Evolutionary conservation across 2,797 vertebrate genomes (phyloP).

Genomic region (Rousettus madagascariensis): DNA sequence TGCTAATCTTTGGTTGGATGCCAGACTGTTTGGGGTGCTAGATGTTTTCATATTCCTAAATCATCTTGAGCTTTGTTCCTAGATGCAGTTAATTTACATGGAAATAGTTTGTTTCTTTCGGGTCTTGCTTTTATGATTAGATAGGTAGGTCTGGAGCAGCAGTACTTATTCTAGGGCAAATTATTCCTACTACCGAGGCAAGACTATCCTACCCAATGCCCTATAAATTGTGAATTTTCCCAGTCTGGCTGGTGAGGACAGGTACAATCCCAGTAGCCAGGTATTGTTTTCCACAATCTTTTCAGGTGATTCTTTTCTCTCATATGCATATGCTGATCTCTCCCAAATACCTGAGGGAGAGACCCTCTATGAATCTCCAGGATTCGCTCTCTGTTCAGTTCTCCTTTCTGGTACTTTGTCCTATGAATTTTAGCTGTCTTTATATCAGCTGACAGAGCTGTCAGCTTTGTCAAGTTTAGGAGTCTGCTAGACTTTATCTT

Average conservation of each 20-base stretch:
- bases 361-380: not conserved
- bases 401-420: not conserved
- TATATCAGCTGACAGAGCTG: not conserved
- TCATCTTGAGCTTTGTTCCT: not conserved
- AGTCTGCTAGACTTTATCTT: not conserved
- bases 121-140: constrained; percentile 5
- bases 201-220: not conserved
- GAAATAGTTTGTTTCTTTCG: not conserved
- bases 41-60: not conserved
- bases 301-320: not conserved
- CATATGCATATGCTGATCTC: not conserved
- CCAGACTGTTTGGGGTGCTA: not conserved
- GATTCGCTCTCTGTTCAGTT: not conserved
- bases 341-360: not conserved
- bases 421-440: not conserved
- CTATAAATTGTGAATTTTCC: not conserved
- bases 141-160: not conserved
- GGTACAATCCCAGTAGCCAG: not conserved
- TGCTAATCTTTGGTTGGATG: constrained; percentile 24
- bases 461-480: not conserved
- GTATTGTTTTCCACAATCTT: not conserved
- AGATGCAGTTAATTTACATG: not conserved
- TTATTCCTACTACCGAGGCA: not conserved
- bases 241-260: not conserved
- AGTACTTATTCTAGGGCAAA: not conserved